Evolutionary conservation across 1,140 invertebrate genomes (phyloP), one percentile per base, ranked within the genome.

Genomic region (Brachionus rotundiformis): DNA sequence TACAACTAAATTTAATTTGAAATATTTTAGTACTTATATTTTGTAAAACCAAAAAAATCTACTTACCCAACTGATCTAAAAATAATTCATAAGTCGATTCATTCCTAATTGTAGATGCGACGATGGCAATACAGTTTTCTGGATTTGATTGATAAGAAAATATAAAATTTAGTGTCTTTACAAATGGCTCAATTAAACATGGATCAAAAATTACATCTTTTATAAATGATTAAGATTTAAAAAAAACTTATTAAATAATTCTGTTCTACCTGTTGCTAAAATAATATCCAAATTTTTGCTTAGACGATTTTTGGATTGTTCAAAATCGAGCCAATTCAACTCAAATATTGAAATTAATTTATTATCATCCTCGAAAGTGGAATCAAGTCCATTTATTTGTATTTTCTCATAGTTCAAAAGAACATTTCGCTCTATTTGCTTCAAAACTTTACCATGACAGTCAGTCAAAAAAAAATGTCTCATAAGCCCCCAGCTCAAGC

Each of bases 121-220:
- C 19, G 10, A 71, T n/a, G 19, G 33, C 16, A 2, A 0, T 71
- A 8, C 36, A 19, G 16, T 36, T 71, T 36, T 71, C 6, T 19
- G 65, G 29, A 23, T 71, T 23, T 16, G 29, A n/a, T 71, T 71
- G 65, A 11, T 19, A 36, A 3, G 65, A 71, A 31, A 31, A 71
- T 7, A 71, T 71, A 36, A 71, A 71, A 71, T 23, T 36, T 23
- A 71, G 10, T 31, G 65, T 71, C 16, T 39, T 71, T 6, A 33
- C 33, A 23, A 71, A 71, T 39, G 65, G 33, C 7, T 31, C 29
- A 13, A 71, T 71, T n/a, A 71, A 71, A 23, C 39, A 31, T 23
- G 65, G 65, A 71, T 71, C 65, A 71, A 71, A 71, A 19, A 71
- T 71, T 19, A 71, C 33, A 16, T 71, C 65, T 71, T 63, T 13